These are phyloP conservation scores for Heliconius ethilla DNA, from an alignment of 2,888 invertebrate species.

Conservation along the genomic window DNA sequence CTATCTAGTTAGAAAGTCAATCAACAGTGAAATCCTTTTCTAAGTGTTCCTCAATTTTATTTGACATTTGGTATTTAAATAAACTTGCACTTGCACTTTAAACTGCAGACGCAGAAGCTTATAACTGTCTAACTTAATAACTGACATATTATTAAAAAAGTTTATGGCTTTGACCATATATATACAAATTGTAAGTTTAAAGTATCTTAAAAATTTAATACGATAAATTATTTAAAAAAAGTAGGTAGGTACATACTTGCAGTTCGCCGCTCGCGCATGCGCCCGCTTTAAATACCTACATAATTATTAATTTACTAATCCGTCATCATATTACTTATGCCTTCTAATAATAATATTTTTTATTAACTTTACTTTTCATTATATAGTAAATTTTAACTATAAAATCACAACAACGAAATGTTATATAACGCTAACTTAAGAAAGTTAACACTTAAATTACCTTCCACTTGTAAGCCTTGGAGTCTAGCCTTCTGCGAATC, in stretches of 20 bases:
- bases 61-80: neutral
- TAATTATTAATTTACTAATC: too few species aligned
- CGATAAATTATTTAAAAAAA: neutral
- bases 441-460: slow-evolving; percentile 47
- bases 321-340: too few species aligned
- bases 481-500: slow-evolving; percentile 49
- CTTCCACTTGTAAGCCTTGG: slow-evolving; percentile 49
- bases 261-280: too few species aligned
- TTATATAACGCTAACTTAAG: neutral
- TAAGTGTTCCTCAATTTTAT: neutral
- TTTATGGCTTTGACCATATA: neutral
- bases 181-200: too few species aligned
- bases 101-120: neutral
- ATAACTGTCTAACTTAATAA: neutral
- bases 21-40: neutral
- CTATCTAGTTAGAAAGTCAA: neutral
- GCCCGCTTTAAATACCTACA: too few species aligned
- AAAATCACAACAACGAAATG: neutral
- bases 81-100: neutral
- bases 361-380: too few species aligned
- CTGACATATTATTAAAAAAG: neutral
- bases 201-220: neutral
- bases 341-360: too few species aligned
- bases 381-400: too few species aligned
- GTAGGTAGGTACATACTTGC: too few species aligned